Evolutionary conservation across 2,113 vertebrate species (phyloP).

Genomic region (Sisor rabdophorus): DNA sequence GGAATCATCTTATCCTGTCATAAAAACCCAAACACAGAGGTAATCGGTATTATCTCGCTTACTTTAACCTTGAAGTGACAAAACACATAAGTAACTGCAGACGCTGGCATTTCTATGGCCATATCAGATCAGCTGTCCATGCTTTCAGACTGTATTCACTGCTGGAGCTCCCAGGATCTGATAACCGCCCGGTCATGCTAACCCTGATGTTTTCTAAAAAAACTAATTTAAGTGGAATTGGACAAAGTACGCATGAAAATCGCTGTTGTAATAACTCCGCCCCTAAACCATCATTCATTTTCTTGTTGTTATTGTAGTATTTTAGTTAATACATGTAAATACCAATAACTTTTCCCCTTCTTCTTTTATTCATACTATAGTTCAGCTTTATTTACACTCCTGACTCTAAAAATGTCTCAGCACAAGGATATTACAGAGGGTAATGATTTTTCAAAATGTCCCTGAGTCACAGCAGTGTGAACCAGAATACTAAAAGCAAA

Average conservation of each 20-base stretch:
- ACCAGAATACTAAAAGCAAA: neutral
- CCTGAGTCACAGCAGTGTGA: neutral
- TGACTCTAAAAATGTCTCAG: neutral
- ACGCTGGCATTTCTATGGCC: neutral
- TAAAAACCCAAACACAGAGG: neutral
- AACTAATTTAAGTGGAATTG: neutral
- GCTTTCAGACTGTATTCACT: neutral
- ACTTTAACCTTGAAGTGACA: slow-evolving; percentile 10
- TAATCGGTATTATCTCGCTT: neutral
- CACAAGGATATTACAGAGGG: neutral
- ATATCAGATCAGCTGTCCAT: neutral
- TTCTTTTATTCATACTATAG: neutral
- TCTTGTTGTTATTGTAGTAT: neutral
- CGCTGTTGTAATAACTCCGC: no score
- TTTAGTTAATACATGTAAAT: neutral
- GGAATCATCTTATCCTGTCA: neutral
- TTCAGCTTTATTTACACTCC: neutral
- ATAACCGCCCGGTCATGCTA: neutral
- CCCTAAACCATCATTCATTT: neutral
- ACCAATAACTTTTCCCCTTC: neutral
- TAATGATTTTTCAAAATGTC: neutral
- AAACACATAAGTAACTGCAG: neutral
- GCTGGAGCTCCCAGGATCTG: neutral
- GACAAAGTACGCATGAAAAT: neutral
- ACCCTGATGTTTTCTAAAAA: neutral